A percentile compares a stretch with the other conserved stretches of the same genome.
Evolutionary conservation across 2,888 invertebrate species (phyloP).

Genomic region (Ochlodes sylvanus): DNA sequence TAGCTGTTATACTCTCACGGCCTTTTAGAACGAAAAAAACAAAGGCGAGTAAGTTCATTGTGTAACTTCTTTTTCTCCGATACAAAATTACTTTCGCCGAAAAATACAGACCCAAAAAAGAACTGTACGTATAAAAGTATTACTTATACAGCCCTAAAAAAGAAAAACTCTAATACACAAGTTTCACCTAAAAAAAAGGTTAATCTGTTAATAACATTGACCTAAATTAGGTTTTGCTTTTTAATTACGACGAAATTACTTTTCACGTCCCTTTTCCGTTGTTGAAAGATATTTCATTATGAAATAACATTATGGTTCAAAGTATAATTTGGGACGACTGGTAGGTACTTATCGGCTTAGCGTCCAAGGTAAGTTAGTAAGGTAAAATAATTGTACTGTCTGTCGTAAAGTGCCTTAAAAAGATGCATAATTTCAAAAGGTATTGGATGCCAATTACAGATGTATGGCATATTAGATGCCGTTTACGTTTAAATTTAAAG

Average conservation of each 20-base stretch:
- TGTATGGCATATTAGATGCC: too few species aligned
- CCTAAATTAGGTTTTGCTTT: constrained; percentile 11
- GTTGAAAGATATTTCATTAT: constrained; percentile 4
- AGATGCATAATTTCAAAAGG: too few species aligned
- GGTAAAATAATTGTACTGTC: not conserved
- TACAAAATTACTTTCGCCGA: constrained; percentile 21
- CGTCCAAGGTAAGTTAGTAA: not conserved
- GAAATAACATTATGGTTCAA: not conserved
- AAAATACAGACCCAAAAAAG: not conserved
- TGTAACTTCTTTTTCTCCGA: constrained; percentile 24
- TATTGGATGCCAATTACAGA: too few species aligned
- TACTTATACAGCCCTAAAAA: too few species aligned
- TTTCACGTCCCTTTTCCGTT: not conserved
- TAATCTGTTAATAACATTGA: not conserved
- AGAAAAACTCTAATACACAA: not conserved
- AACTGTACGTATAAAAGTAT: too few species aligned
- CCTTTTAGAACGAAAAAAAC: constrained; percentile 28
- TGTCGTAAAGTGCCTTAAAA: not conserved
- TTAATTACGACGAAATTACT: not conserved
- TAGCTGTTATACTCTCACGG: constrained; percentile 20
- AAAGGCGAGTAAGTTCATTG: constrained; percentile 22
- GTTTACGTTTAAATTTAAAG: too few species aligned
- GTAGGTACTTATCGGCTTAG: not conserved
- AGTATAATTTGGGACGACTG: constrained; percentile 3
- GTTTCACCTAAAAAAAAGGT: not conserved